Evolutionary conservation across 2,113 vertebrate species (phyloP), one percentile per base, ranked within the genome.

Genomic region (Micromys minutus): DNA sequence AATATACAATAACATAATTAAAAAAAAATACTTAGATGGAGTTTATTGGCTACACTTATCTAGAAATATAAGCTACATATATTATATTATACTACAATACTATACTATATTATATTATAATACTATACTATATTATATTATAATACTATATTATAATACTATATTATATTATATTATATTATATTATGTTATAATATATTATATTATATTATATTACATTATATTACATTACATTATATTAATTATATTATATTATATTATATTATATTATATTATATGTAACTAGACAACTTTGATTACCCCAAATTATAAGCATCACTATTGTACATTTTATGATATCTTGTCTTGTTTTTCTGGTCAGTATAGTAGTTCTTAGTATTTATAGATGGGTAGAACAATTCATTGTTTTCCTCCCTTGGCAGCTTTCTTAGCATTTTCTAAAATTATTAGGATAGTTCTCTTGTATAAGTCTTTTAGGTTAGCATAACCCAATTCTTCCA

Each of bases 361-460:
- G 7, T 8, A 9, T 50, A 34, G 45, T 50, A 12, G 12, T 47
- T 76, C 42, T 13, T 26, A 31, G 9, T 0, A 4, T 76, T 47
- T 47, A 15, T 2, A 31, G 12, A 76, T 16, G 1, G 5, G 2
- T 76, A 2, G 5, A 12, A 31, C 12, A 16, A 15, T 16, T 47
- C 2, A 47, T 8, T 47, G 13, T 3, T 47, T 7, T 29, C 31
- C 24, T 47, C 26, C 42, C 26, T 31, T 76, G 42, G 42, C 5
- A 31, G 13, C 29, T 29, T 47, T 31, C 26, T 7, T 47, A 47
- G 26, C 26, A 31, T 13, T 31, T 47, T 47, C 29, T 50, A 15
- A 77, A 17, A 77, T 6, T 19, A 50, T 15, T 26, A 76, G 7
- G 15, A 6, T 34, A 9, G 45, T 50, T 50, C 45, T 77, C 75